Conservation (phyloP, 2,113 vertebrate genomes). For the Aphelocoma coerulescens region DNA sequence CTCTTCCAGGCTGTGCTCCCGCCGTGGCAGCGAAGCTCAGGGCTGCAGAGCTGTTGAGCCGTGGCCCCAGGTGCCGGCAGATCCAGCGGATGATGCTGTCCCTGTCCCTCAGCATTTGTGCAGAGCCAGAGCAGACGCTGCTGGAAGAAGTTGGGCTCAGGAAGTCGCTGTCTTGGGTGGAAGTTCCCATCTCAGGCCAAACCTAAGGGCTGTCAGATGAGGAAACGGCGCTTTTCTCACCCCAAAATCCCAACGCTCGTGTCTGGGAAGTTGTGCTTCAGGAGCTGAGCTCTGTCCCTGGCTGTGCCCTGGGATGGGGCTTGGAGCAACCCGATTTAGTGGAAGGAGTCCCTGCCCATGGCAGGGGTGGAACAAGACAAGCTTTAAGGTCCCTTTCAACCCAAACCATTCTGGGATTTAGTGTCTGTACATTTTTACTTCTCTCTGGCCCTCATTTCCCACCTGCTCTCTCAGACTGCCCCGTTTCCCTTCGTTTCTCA, state of each 20-base stretch:
- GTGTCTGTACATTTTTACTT: fast-evolving
- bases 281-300: not conserved
- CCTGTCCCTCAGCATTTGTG: fast-evolving
- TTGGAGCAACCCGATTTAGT: not conserved
- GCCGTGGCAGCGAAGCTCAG: not conserved
- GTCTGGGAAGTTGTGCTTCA: fast-evolving
- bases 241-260: fast-evolving
- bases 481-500: fast-evolving
- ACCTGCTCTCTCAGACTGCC: not conserved
- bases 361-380: not conserved
- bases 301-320: not conserved
- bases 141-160: not conserved
- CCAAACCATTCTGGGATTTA: not conserved
- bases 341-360: not conserved
- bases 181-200: fast-evolving
- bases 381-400: not conserved
- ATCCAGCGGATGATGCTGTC: not conserved
- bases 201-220: not conserved
- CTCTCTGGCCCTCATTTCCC: not conserved
- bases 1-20: not conserved
- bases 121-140: not conserved
- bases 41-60: not conserved
- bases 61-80: fast-evolving
- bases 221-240: fast-evolving
- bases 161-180: fast-evolving